These are phyloP conservation scores for Ammodramus savannarum DNA, from an alignment of 2,113 vertebrate genomes.

Conservation along the genomic window DNA sequence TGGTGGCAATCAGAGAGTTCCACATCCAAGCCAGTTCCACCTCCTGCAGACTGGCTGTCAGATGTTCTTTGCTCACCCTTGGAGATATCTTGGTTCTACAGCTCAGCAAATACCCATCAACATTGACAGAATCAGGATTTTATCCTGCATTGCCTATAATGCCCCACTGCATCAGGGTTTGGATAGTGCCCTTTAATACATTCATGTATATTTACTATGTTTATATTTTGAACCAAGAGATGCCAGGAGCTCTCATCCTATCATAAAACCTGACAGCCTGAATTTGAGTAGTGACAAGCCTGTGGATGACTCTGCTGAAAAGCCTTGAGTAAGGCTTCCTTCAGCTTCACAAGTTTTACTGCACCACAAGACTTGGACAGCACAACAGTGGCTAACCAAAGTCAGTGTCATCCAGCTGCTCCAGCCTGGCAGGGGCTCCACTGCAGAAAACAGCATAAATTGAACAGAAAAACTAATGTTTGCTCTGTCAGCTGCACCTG, in stretches of 20 bases:
- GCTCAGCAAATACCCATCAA: neutral
- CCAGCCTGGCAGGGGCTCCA: neutral
- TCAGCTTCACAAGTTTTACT: neutral
- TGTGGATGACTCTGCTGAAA: neutral
- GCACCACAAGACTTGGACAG: neutral
- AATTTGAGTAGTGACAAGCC: neutral
- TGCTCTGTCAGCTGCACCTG: slow-evolving; percentile 25
- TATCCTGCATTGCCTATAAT: neutral
- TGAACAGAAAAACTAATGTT: neutral
- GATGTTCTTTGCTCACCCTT: neutral
- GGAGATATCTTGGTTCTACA: neutral
- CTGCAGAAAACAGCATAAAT: neutral
- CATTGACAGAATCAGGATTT: neutral
- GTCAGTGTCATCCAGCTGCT: neutral
- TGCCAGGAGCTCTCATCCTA: neutral
- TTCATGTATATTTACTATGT: neutral
- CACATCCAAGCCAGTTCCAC: neutral
- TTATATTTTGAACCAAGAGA: neutral
- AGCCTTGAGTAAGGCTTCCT: neutral
- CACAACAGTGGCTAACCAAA: neutral
- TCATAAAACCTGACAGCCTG: neutral
- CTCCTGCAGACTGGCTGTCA: neutral
- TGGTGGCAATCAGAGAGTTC: neutral
- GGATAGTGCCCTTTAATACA: neutral
- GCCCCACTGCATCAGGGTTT: neutral